phyloP scores from a whole-genome alignment of 1,140 invertebrate species.

The Diploscapter pachys region DNA sequence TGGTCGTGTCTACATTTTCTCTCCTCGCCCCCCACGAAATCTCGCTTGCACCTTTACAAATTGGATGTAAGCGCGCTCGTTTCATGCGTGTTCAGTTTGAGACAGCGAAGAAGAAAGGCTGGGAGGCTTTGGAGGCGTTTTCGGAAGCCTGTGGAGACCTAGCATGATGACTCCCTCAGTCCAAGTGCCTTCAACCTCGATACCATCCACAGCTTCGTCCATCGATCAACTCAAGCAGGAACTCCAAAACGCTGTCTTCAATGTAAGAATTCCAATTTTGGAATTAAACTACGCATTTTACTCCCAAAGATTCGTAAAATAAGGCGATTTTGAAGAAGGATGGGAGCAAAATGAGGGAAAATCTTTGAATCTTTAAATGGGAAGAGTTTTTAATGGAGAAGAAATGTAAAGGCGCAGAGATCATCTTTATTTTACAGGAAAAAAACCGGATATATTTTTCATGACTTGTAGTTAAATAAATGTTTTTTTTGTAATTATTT shows the following conservation, averaged over 20 bases:
- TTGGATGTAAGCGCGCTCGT: too few species aligned
- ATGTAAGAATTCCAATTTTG: slow-evolving; percentile 34
- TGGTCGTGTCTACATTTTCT: slow-evolving; percentile 24
- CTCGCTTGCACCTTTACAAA: too few species aligned
- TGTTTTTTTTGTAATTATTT: too few species aligned
- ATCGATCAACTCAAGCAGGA: slow-evolving; percentile 39
- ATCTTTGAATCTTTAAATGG: slow-evolving; percentile 5
- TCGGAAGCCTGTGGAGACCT: too few species aligned
- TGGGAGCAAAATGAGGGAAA: slow-evolving; percentile 3
- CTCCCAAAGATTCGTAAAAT: slow-evolving; percentile 16
- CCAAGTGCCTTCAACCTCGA: slow-evolving; percentile 1
- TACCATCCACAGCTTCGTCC: slow-evolving; percentile 26
- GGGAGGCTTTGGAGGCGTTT: too few species aligned
- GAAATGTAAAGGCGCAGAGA: too few species aligned
- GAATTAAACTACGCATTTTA: background rate
- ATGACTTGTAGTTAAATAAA: background rate
- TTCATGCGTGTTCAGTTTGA: too few species aligned
- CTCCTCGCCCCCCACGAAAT: too few species aligned
- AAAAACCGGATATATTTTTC: slow-evolving; percentile 4
- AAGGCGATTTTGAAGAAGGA: slow-evolving; percentile 21
- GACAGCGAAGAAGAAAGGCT: too few species aligned
- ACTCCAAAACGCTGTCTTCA: slow-evolving; percentile 36
- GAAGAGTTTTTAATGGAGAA: background rate
- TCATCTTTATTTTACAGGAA: slow-evolving; percentile 4
- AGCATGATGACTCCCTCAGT: too few species aligned